Conservation (phyloP, 1,140 invertebrate genomes). For the Lepidurus apus region DNA sequence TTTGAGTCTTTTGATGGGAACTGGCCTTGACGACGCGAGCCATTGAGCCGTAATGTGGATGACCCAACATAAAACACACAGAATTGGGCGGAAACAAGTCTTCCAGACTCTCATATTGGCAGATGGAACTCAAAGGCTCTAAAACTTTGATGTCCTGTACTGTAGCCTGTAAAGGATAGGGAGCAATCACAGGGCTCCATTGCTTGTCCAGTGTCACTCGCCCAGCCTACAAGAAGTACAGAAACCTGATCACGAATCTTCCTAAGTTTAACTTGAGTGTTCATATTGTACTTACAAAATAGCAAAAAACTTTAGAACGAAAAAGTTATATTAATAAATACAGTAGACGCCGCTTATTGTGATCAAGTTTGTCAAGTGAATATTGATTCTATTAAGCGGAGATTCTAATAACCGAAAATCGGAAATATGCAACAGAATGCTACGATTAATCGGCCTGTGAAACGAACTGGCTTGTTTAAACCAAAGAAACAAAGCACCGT, state of each 20-base stretch:
- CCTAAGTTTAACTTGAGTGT: neutral
- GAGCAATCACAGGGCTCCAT: constrained; percentile 53
- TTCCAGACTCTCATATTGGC: constrained; percentile 52
- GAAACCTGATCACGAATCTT: neutral
- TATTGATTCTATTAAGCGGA: too few relatives aligned
- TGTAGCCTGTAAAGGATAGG: constrained; percentile 64
- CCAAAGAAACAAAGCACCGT: too few relatives aligned
- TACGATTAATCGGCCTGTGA: too few relatives aligned
- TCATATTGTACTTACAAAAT: neutral
- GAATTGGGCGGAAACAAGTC: constrained; percentile 64
- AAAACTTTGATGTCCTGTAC: constrained; percentile 55
- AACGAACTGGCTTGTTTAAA: too few relatives aligned
- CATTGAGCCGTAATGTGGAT: constrained; percentile 67
- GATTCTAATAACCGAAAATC: too few relatives aligned
- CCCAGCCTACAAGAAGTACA: neutral
- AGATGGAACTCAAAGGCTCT: constrained; percentile 35
- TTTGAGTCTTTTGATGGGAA: constrained; percentile 46
- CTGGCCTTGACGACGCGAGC: constrained; percentile 41
- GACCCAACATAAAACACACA: constrained; percentile 67
- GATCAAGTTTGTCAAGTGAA: too few relatives aligned
- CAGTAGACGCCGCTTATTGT: too few relatives aligned
- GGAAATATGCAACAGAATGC: too few relatives aligned
- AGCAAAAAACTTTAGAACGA: neutral
- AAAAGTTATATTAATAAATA: neutral
- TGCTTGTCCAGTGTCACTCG: constrained; percentile 39